Evolutionary conservation across 2,113 vertebrate species (phyloP).

Genomic region (human (Homo sapiens)): GRCh38 chr3:154017001-154017500

Average conservation of each 20-base stretch:
- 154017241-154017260: constrained; percentile 26
- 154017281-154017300: constrained; percentile 27
- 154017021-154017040: neutral
- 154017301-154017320: constrained; percentile 48
- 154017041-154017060: neutral
- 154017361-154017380: constrained; percentile 58
- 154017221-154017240: neutral
- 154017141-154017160: neutral
- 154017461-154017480: constrained; percentile 51
- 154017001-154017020: neutral
- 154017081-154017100: neutral
- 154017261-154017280: neutral
- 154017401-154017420: constrained; percentile 55
- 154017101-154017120: neutral
- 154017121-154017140: constrained; percentile 14
- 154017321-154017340: constrained; percentile 40
- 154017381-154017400: constrained; percentile 69
- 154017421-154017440: constrained; percentile 61
- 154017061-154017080: neutral
- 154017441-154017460: constrained; percentile 60
- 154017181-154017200: neutral
- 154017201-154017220: neutral
- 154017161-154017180: neutral
- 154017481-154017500: constrained; percentile 54
- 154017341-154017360: constrained; percentile 46